Evolutionary conservation across 1,140 invertebrate species (phyloP).

Genomic region (Psilanteris sp.): DNA sequence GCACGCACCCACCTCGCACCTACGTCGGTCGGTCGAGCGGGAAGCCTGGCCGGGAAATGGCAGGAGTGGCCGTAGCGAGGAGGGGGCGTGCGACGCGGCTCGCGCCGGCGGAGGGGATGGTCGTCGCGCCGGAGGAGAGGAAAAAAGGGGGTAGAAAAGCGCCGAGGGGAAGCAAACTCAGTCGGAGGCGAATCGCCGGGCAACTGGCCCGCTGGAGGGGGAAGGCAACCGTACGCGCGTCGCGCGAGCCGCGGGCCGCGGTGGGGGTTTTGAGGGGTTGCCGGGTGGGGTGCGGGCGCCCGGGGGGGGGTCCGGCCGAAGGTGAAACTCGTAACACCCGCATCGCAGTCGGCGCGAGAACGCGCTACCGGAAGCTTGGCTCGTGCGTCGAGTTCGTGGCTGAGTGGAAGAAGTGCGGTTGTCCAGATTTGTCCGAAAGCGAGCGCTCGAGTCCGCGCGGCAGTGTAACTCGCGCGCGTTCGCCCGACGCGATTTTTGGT

Average conservation of each 20-base stretch:
- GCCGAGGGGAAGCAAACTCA: constrained; percentile 38
- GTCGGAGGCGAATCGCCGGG: constrained; percentile 14
- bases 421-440: too few relatives aligned
- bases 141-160: constrained; percentile 18
- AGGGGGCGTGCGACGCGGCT: constrained; percentile 24
- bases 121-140: constrained; percentile 27
- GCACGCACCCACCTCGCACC: constrained; percentile 71
- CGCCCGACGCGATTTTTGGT: too few relatives aligned
- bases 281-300: constrained; percentile 29
- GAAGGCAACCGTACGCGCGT: constrained; percentile 8
- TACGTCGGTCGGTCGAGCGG: constrained; percentile 38
- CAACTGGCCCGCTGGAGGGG: constrained; percentile 7
- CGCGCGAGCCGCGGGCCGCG: constrained; percentile 31
- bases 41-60: constrained; percentile 1
- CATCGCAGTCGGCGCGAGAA: constrained; percentile 78
- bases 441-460: too few relatives aligned
- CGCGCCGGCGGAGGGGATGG: background rate
- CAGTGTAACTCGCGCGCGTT: too few relatives aligned
- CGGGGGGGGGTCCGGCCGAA: constrained; percentile 67
- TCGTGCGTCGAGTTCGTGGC: constrained; percentile 26
- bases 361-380: constrained; percentile 75
- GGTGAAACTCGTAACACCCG: constrained; percentile 74
- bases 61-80: constrained; percentile 34
- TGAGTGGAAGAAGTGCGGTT: too few relatives aligned
- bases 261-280: constrained; percentile 17